Evolutionary conservation across 2,888 invertebrate genomes (phyloP), one percentile per base, ranked within the genome.

Genomic region (Pristionchus mayeri): DNA sequence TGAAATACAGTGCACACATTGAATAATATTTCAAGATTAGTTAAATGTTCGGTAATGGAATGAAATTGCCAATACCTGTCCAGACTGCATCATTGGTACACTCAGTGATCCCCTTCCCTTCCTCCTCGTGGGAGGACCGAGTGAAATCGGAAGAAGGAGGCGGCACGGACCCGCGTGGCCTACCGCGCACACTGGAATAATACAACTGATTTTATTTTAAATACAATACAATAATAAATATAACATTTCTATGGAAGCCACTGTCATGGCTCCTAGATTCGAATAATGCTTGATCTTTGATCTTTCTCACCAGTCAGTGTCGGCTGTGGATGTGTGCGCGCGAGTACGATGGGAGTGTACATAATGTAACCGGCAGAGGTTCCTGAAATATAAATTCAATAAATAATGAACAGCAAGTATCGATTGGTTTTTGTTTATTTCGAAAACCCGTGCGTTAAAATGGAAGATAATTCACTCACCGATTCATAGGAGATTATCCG

Each of bases 161-260:
- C 98, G 95, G 40, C 98, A 98, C 93, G 98, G 98, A 0, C 98
- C 98, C 0, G 98, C 98, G 93, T 98, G 98, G 0, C 98, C 98
- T 92, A 97, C 96, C 0, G 96, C 96, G 87, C 97, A 95, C 87
- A 96, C 97, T 96, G 93, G 21, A 93, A 93, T 18, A 87, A 44
- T n/a, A n/a, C n/a, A n/a, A n/a, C n/a, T n/a, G n/a, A n/a, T n/a
- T n/a, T n/a, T n/a, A n/a, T n/a, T n/a, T n/a, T n/a, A 11, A 16
- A 63, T 63, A n/a, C n/a, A n/a, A n/a, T n/a, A n/a, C n/a, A n/a
- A n/a, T 63, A 34, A 18, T 34, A 13, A 34, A 27, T 60, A 0
- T 60, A 30, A 0, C 27, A 30, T 30, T 18, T 30, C 30, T 60
- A 3, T 11, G 30, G 2, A 2, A 9, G n/a, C n/a, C n/a, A n/a